Percentiles rank a stretch among this genome's conserved stretches.
Evolutionary conservation across 2,113 vertebrate species (phyloP).

Genomic region (Phalacrocorax carbo): DNA sequence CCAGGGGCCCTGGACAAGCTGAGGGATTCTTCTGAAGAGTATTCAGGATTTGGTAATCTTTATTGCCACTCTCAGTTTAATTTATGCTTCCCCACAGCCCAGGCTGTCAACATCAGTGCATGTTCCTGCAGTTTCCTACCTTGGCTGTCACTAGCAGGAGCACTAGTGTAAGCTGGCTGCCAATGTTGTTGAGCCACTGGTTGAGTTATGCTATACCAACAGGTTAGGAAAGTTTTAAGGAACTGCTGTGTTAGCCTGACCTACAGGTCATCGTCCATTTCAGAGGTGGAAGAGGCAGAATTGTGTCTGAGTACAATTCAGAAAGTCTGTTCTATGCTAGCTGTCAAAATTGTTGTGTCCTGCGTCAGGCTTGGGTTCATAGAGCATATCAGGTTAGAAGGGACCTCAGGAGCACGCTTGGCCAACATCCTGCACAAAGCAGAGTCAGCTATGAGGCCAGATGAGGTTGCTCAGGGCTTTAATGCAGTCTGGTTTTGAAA

Average conservation of each 20-base stretch:
- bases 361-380: background rate
- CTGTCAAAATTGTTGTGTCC: background rate
- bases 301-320: background rate
- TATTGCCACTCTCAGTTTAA: background rate
- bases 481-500: background rate
- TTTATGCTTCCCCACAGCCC: background rate
- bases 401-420: background rate
- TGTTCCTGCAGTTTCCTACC: background rate
- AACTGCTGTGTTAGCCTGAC: background rate
- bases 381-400: background rate
- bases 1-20: background rate
- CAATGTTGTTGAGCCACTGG: background rate
- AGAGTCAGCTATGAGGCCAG: background rate
- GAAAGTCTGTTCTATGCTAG: background rate
- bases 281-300: background rate
- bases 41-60: background rate
- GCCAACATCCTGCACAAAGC: background rate
- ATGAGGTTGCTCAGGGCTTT: background rate
- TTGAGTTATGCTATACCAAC: background rate
- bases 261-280: background rate
- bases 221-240: background rate
- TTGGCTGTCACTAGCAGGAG: background rate
- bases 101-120: background rate
- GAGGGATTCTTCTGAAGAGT: background rate
- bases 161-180: background rate